phyloP scores from a whole-genome alignment of 2,113 vertebrate genomes.

The Chlamydotis undulata region DNA sequence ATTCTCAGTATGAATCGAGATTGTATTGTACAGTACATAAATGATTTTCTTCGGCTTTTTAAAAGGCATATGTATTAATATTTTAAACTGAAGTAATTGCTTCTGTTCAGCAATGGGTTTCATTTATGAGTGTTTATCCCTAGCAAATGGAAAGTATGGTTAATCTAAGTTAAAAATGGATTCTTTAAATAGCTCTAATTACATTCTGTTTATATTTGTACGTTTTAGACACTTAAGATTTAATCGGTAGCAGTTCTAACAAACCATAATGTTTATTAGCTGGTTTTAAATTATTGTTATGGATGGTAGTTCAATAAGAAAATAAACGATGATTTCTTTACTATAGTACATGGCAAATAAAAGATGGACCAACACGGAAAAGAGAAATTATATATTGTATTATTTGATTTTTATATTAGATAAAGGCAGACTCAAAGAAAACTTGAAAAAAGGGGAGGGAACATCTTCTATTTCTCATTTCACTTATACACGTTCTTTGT shows the following conservation, averaged over 20 bases:
- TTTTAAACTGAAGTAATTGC: constrained; percentile 87
- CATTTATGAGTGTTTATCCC: constrained; percentile 84
- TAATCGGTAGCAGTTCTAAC: constrained; percentile 82
- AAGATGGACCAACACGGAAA: constrained; percentile 53
- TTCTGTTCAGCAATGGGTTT: constrained; percentile 80
- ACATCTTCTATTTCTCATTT: background rate
- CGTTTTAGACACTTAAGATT: constrained; percentile 84
- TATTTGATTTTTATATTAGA: constrained; percentile 30
- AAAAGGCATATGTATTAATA: constrained; percentile 82
- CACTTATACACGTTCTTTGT: background rate
- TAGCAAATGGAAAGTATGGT: constrained; percentile 83
- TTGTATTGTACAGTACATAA: constrained; percentile 72
- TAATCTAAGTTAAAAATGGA: constrained; percentile 85
- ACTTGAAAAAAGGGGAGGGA: background rate
- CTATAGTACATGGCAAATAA: constrained; percentile 71
- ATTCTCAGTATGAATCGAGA: constrained; percentile 65
- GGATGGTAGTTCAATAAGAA: constrained; percentile 70
- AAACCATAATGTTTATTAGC: constrained; percentile 84
- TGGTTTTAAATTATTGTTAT: constrained; percentile 83
- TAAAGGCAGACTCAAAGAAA: constrained; percentile 4
- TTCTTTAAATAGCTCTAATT: constrained; percentile 87
- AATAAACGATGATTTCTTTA: constrained; percentile 73
- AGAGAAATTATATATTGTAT: constrained; percentile 23
- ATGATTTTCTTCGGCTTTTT: constrained; percentile 80
- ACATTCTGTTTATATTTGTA: constrained; percentile 83